These are phyloP conservation scores for Eucidaris tribuloides DNA, from an alignment of 35 echinoderm and acorn worm species.

Conservation along the genomic window DNA sequence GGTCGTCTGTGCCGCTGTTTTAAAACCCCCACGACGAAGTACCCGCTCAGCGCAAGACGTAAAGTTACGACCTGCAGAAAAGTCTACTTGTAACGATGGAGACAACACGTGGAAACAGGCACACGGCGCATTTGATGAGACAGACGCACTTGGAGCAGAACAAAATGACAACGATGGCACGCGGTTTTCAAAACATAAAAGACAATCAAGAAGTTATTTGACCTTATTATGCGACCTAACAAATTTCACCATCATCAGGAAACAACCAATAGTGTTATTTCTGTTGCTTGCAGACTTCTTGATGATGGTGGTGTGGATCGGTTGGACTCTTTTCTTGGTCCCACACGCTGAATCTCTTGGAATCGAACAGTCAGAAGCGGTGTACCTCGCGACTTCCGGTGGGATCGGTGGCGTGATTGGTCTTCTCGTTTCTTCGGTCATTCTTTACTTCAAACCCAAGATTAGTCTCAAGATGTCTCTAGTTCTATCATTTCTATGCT, in stretches of 20 bases:
- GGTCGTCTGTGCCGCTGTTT: background rate
- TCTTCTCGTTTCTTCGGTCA: background rate
- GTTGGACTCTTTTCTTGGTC: constrained; percentile 8
- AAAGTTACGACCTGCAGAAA: background rate
- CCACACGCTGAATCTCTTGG: constrained; percentile 7
- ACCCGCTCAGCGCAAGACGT: too few relatives aligned
- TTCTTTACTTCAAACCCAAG: background rate
- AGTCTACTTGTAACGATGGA: too few relatives aligned
- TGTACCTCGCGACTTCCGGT: background rate
- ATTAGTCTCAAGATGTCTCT: background rate
- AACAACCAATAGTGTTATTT: background rate
- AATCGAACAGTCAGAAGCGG: background rate
- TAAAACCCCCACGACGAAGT: background rate
- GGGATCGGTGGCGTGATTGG: background rate
- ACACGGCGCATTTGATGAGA: too few relatives aligned
- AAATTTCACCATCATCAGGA: background rate
- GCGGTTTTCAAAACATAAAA: background rate
- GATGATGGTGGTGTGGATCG: constrained; percentile 5
- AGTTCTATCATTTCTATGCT: background rate
- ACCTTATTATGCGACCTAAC: background rate
- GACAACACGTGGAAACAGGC: too few relatives aligned
- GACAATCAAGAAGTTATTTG: background rate
- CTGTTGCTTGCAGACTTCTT: background rate
- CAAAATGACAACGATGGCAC: too few relatives aligned
- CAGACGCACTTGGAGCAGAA: background rate